These are phyloP conservation scores for Chrysogorgia sp. DNA, from an alignment of 92 coral and sea anemone genomes.

Conservation along the genomic window DNA sequence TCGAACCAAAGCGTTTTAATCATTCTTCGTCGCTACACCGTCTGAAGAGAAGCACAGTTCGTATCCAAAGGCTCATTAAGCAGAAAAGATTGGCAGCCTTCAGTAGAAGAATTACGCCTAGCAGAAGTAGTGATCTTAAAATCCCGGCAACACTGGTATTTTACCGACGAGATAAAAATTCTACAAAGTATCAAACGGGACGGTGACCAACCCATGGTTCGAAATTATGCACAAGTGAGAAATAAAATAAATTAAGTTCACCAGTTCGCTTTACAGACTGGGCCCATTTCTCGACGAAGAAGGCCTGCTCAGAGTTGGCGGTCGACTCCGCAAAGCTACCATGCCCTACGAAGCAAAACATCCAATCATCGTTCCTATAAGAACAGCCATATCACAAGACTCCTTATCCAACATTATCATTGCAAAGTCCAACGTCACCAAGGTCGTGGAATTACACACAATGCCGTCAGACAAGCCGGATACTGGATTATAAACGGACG, in stretches of 20 bases:
- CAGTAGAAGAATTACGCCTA: slow-evolving; percentile 42
- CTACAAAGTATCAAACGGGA: slow-evolving; percentile 20
- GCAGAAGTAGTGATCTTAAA: slow-evolving; percentile 49
- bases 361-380: slow-evolving; percentile 58
- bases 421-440: slow-evolving; percentile 45
- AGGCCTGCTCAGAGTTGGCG: slow-evolving; percentile 65
- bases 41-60: slow-evolving; percentile 42
- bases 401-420: slow-evolving; percentile 52
- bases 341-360: slow-evolving; percentile 52
- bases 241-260: slow-evolving; percentile 40
- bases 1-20: slow-evolving; percentile 5
- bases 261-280: slow-evolving; percentile 41
- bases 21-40: slow-evolving; percentile 40
- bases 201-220: no score
- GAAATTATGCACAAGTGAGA: slow-evolving; percentile 35
- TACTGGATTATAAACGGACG: no score
- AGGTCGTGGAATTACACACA: slow-evolving; percentile 53
- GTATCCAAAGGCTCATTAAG: slow-evolving; percentile 48
- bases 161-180: slow-evolving; percentile 17
- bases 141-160: slow-evolving; percentile 39
- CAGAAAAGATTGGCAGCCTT: slow-evolving; percentile 11
- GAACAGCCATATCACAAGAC: slow-evolving; percentile 44
- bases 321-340: slow-evolving; percentile 43
- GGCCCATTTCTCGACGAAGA: slow-evolving; percentile 63
- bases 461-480: no score